Evolutionary conservation across 2,797 vertebrate species (phyloP).

Genomic region (Crossoptilon crossoptilon): DNA sequence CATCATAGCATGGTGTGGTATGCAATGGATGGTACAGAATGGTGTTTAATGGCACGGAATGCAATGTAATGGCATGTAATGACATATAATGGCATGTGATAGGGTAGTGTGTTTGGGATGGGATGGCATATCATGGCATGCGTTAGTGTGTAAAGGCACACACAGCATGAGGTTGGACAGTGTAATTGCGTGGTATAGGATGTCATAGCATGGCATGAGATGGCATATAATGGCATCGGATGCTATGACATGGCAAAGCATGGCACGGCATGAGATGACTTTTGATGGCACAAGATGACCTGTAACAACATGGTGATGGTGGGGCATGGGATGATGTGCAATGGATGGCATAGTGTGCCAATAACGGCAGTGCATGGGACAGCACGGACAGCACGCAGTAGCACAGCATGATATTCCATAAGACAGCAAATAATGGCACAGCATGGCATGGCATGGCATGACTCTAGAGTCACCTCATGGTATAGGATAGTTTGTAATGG

Average conservation of each 20-base stretch:
- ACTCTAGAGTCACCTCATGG: neutral
- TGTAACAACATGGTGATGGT: fast-evolving
- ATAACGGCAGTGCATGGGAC: fast-evolving
- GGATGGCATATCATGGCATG: neutral
- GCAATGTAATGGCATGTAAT: neutral
- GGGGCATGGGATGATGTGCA: fast-evolving
- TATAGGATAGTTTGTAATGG: neutral
- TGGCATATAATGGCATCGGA: neutral
- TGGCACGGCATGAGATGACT: fast-evolving
- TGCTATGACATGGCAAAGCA: fast-evolving
- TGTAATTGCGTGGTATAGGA: neutral
- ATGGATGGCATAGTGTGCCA: too few relatives aligned
- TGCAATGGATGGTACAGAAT: neutral
- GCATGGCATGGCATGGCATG: fast-evolving
- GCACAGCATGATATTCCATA: neutral
- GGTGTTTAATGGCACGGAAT: neutral
- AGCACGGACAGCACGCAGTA: too few relatives aligned
- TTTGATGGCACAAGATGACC: neutral
- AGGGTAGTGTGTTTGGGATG: neutral
- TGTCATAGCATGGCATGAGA: too few relatives aligned
- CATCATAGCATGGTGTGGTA: fast-evolving
- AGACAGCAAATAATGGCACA: neutral
- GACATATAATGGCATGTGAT: neutral
- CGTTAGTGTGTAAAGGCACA: too few relatives aligned
- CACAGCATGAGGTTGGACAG: neutral